Percentiles rank a stretch among this genome's conserved stretches.
Evolutionary conservation across 30 jellyfish, hydroid and myxozoan genomes (phyloP).

Genomic region (Cassiopea xamachana): DNA sequence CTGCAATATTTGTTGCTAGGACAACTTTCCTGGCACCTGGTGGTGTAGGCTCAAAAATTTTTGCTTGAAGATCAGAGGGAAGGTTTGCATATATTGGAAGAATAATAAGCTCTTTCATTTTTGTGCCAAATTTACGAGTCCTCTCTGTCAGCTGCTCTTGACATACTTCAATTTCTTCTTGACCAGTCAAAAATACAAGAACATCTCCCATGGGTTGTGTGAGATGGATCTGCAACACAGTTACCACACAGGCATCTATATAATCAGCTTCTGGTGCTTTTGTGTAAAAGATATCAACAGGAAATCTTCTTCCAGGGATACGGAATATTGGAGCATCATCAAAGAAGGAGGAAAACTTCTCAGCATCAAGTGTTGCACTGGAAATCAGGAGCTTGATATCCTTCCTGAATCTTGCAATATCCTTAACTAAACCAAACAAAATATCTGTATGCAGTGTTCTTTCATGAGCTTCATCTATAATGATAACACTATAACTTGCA

Average conservation of each 20-base stretch:
- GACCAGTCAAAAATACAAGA: conserved; percentile 97
- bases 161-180: conserved; percentile 98
- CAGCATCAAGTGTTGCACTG: conserved; percentile 99
- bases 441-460: conserved; percentile 99
- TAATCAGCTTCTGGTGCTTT: conserved; percentile 99
- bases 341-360: conserved; percentile 93
- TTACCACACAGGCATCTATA: conserved; percentile 99
- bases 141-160: conserved; percentile 93
- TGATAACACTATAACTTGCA: conserved; percentile 96
- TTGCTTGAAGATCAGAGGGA: conserved; percentile 99
- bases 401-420: conserved; percentile 95
- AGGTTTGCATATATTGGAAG: conserved; percentile 98
- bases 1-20: conserved; percentile 99
- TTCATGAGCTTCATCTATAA: conserved; percentile 99
- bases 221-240: conserved; percentile 97
- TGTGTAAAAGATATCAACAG: conserved; percentile 98
- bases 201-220: conserved; percentile 99
- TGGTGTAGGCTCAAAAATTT: conserved; percentile 99
- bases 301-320: conserved; percentile 99
- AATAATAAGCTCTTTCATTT: conserved; percentile 88
- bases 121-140: conserved; percentile 88
- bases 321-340: conserved; percentile 99
- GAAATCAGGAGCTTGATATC: conserved; percentile 96
- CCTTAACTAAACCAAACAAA: conserved; percentile 96
- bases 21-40: conserved; percentile 99